phyloP scores from a whole-genome alignment of 2,113 vertebrate genomes.

The Vulpes vulpes region DNA sequence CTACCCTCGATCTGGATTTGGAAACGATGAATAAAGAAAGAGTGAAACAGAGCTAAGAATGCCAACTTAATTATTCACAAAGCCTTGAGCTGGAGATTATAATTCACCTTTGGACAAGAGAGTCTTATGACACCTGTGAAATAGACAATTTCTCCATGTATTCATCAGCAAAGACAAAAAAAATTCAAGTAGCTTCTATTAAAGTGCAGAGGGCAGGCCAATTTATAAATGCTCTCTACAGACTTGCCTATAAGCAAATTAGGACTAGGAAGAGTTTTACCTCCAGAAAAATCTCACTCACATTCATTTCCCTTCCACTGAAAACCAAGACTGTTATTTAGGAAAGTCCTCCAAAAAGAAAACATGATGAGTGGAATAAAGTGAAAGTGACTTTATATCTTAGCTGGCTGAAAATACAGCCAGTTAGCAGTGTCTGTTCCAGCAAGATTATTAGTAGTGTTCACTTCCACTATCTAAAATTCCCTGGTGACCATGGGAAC shows the following conservation, averaged over 20 bases:
- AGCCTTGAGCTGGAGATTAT: neutral
- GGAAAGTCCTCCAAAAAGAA: neutral
- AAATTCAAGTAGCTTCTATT: neutral
- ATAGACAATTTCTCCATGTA: neutral
- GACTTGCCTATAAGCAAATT: neutral
- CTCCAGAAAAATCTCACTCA: neutral
- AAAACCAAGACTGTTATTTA: neutral
- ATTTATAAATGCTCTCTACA: neutral
- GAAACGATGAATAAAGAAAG: neutral
- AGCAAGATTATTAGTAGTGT: neutral
- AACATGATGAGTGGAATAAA: neutral
- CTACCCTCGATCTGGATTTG: neutral
- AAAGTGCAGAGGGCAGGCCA: neutral
- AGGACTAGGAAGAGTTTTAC: neutral
- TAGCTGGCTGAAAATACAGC: neutral
- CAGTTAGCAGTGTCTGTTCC: neutral
- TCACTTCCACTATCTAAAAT: neutral
- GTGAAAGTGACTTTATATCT: neutral
- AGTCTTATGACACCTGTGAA: neutral
- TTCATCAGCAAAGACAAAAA: neutral
- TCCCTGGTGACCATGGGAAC: neutral
- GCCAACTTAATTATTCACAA: neutral
- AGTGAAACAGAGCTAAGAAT: neutral
- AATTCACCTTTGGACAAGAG: neutral
- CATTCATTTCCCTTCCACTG: neutral